Base-by-base conservation (phyloP, 2,888 invertebrate species). In the Athalia rosae region DNA sequence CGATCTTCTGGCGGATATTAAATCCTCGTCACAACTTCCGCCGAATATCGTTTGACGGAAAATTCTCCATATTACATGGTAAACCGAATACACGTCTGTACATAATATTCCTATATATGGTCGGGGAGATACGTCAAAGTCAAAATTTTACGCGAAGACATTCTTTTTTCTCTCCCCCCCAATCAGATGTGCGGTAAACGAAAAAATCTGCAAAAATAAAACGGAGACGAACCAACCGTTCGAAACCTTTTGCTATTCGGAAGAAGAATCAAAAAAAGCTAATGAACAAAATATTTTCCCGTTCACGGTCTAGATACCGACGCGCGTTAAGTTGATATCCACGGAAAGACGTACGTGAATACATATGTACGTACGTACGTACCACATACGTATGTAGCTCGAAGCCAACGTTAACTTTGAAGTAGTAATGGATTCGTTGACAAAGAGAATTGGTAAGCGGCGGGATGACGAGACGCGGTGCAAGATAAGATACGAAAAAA, bases 361-460 rank as follows among this genome's bases (percentile, higher is more conserved):
- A 67, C 41, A 50, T 9, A 15, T 66, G 9, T 45, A 56, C 11
- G 8, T 8, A 3, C 69, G 28, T 13, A 8, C 5, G 6, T 13
- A 45, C 4, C 64, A 50, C 9, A 13, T 7, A 7, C 53, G 13
- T 28, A n/a, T 13, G 15, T 66, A 58, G 43, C 15, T 56, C 8
- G 13, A 43, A 45, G 43, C 45, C 58, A 13, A 58, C 8, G 41
- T 58, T 43, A 4, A 45, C 45, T 45, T 45, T 71, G 71, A 56
- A 71, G 56, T 15, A 71, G 56, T 56, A 45, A 71, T 71, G 28
- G 45, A n/a, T 43, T 0, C 58, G 43, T 13, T 13, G 28, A 71
- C 71, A 71, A 71, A 71, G 71, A 58, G 71, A 71, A 71, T 71
- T 56, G n/a, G 56, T 71, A 58, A 71, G 11, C 13, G 56, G 15